Percentiles rank a stretch among this genome's conserved stretches.
phyloP scores from a whole-genome alignment of 2,888 invertebrate genomes.

The Melolontha melolontha region DNA sequence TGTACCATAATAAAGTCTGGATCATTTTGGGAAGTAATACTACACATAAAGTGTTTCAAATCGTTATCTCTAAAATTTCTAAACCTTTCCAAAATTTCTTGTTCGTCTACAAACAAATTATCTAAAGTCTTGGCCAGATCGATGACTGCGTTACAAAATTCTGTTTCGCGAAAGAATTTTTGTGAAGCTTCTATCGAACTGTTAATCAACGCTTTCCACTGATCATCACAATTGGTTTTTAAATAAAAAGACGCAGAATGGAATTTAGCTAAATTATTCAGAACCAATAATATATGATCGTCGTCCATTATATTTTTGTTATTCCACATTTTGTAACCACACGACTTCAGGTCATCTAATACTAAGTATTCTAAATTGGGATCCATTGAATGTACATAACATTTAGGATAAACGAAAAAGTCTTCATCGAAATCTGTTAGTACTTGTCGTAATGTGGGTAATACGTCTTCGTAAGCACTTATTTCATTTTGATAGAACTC shows the following conservation, averaged over 20 bases:
- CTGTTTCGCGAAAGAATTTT: constrained; percentile 32
- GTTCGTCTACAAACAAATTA: constrained; percentile 4
- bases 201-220: constrained; percentile 3
- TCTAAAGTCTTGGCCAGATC: constrained; percentile 23
- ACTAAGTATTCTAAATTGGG: constrained; percentile 47
- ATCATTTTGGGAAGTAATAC: neutral
- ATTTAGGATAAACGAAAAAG: constrained; percentile 46
- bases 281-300: constrained; percentile 16
- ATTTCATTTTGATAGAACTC: constrained; percentile 53
- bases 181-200: constrained; percentile 3
- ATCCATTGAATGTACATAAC: constrained; percentile 44
- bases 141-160: constrained; percentile 27
- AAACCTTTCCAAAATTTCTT: constrained; percentile 6
- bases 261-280: constrained; percentile 35
- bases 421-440: constrained; percentile 38
- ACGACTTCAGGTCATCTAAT: constrained; percentile 48
- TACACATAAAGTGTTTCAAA: constrained; percentile 20
- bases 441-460: constrained; percentile 47
- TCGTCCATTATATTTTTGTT: constrained; percentile 25
- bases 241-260: constrained; percentile 25
- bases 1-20: constrained; percentile 25
- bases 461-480: constrained; percentile 51
- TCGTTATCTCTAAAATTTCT: constrained; percentile 15
- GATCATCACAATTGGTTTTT: constrained; percentile 1
- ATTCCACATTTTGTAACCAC: constrained; percentile 36